These are phyloP conservation scores for Australoheros facetus DNA, from an alignment of 2,797 vertebrate species.

Conservation along the genomic window DNA sequence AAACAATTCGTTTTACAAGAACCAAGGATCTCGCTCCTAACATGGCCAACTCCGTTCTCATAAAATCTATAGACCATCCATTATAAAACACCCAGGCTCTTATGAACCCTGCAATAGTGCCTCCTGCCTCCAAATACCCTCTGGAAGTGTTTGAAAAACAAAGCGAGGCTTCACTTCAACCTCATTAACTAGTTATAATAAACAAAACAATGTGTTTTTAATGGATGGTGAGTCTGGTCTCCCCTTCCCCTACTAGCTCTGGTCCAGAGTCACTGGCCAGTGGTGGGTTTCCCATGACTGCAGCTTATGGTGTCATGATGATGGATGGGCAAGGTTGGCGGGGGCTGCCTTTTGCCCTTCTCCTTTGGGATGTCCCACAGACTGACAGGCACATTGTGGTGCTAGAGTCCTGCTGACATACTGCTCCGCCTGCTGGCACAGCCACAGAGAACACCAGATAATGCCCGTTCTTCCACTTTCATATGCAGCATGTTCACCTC, in stretches of 20 bases:
- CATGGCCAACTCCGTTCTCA: constrained; percentile 69
- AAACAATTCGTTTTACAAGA: constrained; percentile 73
- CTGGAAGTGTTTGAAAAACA: constrained; percentile 76
- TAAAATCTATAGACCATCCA: constrained; percentile 76
- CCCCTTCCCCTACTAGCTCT: constrained; percentile 46
- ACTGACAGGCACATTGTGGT: constrained; percentile 82
- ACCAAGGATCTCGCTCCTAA: constrained; percentile 67
- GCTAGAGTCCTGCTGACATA: constrained; percentile 48
- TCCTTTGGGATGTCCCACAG: constrained; percentile 74
- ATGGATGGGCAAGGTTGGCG: constrained; percentile 82
- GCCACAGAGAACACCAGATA: constrained; percentile 50
- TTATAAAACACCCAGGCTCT: constrained; percentile 70
- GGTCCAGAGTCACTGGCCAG: constrained; percentile 68
- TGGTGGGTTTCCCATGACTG: constrained; percentile 78
- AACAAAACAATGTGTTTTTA: constrained; percentile 81
- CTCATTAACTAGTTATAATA: constrained; percentile 81
- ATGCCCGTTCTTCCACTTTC: constrained; percentile 51
- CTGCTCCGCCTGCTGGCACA: constrained; percentile 67
- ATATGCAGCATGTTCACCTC: constrained; percentile 2
- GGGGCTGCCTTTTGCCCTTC: constrained; percentile 77
- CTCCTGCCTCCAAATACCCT: constrained; percentile 64
- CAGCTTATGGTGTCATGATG: constrained; percentile 76
- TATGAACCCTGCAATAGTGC: constrained; percentile 58
- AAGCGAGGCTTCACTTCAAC: constrained; percentile 72
- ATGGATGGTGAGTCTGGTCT: constrained; percentile 62